Conservation (phyloP, 37 sponge, comb jelly and placozoan species). For the Theonella swinhoei region DNA sequence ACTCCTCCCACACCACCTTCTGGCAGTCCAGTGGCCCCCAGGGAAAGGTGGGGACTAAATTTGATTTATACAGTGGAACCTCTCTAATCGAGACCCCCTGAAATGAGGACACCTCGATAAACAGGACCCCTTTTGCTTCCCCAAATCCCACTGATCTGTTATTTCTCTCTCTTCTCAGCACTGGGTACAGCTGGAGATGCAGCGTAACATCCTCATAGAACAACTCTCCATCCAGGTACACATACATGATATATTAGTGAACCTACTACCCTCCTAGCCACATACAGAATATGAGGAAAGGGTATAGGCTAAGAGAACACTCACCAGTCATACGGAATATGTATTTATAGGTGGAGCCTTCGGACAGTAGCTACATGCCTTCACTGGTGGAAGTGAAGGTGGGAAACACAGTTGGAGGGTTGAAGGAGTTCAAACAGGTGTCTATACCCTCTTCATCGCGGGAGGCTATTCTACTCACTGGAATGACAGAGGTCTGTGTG, state of each 20-base stretch:
- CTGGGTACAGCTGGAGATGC: conserved; percentile 92
- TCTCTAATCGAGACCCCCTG: no score
- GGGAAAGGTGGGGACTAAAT: conserved; percentile 63
- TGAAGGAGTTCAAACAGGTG: conserved; percentile 73
- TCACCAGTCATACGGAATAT: no score
- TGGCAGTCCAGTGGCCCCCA: conserved; percentile 94
- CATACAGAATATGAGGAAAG: no score
- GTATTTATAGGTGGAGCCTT: conserved; percentile 53
- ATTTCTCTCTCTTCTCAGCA: conserved; percentile 43
- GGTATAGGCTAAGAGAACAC: no score
- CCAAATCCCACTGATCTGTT: not conserved
- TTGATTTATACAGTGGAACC: no score
- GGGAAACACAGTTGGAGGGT: conserved; percentile 61
- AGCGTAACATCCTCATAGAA: conserved; percentile 84
- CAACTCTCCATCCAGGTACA: conserved; percentile 81
- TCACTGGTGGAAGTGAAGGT: conserved; percentile 53
- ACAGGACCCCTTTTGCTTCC: not conserved
- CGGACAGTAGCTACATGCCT: conserved; percentile 90
- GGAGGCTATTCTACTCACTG: conserved; percentile 61
- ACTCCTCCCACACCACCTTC: conserved; percentile 70
- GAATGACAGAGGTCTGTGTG: conserved; percentile 68
- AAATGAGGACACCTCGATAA: no score
- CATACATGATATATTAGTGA: no score
- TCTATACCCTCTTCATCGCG: conserved; percentile 52
- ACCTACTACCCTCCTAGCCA: no score